These are phyloP conservation scores for Minunthozetes semirufus DNA, from an alignment of 2,888 invertebrate genomes.

Conservation along the genomic window DNA sequence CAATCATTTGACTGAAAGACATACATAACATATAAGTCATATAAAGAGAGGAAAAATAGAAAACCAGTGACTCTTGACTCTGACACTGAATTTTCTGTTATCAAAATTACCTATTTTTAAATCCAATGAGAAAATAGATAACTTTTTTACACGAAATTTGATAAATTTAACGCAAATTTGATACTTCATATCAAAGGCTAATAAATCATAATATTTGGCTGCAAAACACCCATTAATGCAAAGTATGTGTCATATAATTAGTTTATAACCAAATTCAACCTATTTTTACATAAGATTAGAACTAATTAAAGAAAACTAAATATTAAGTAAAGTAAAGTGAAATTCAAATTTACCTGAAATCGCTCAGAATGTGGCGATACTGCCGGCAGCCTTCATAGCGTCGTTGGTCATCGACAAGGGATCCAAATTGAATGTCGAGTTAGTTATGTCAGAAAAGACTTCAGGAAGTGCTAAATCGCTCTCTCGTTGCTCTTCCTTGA, in stretches of 20 bases:
- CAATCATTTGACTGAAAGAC: neutral
- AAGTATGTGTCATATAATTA: neutral
- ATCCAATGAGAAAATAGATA: neutral
- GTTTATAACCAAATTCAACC: neutral
- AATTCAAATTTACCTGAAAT: conserved; percentile 7
- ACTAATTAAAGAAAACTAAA: neutral
- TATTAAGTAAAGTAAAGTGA: neutral
- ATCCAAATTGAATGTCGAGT: conserved; percentile 32
- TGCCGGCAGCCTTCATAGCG: neutral
- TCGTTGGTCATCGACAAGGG: conserved; percentile 18
- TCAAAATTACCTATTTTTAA: neutral
- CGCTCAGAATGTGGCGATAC: neutral
- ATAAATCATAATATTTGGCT: neutral
- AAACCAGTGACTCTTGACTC: neutral
- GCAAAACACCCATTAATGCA: neutral
- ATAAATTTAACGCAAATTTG: neutral
- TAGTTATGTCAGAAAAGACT: conserved; percentile 8
- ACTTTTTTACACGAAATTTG: neutral
- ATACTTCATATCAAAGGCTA: too few relatives aligned
- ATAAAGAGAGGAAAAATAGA: neutral
- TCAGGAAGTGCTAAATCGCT: conserved; percentile 16
- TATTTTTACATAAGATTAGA: neutral
- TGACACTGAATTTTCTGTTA: neutral
- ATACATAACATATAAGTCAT: neutral
- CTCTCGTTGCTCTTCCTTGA: conserved; percentile 30